Evolutionary conservation across 2,797 vertebrate genomes (phyloP).

Genomic region (Pipistrellus nathusii): DNA sequence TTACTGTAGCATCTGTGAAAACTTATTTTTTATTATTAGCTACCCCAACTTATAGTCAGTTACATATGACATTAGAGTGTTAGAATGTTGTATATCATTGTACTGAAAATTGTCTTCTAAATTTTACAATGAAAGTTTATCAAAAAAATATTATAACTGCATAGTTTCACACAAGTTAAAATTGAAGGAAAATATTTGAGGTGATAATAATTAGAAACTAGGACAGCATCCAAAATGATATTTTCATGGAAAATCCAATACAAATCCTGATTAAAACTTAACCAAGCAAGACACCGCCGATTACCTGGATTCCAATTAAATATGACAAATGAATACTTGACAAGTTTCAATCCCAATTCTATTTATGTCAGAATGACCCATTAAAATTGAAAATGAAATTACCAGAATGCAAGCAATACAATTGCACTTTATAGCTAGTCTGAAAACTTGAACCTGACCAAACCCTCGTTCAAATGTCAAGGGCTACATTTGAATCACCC

Average conservation of each 20-base stretch:
- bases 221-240: slow-evolving; percentile 78
- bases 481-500: slow-evolving; percentile 63
- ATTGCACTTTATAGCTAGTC: slow-evolving; percentile 67
- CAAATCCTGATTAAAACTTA: slow-evolving; percentile 86
- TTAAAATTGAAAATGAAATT: slow-evolving; percentile 84
- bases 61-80: neutral
- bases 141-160: slow-evolving; percentile 68
- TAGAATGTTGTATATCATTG: neutral
- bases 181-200: slow-evolving; percentile 85
- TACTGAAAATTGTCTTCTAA: slow-evolving; percentile 75
- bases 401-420: slow-evolving; percentile 80
- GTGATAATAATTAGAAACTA: slow-evolving; percentile 79
- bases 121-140: slow-evolving; percentile 77
- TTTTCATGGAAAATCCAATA: slow-evolving; percentile 83
- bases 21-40: slow-evolving; percentile 60
- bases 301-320: slow-evolving; percentile 88
- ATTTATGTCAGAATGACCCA: slow-evolving; percentile 85
- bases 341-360: slow-evolving; percentile 86
- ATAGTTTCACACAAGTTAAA: slow-evolving; percentile 77
- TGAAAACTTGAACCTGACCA: slow-evolving; percentile 63
- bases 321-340: slow-evolving; percentile 84
- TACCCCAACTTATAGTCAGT: neutral
- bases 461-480: slow-evolving; percentile 78
- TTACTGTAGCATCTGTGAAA: slow-evolving; percentile 48
- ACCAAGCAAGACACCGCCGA: slow-evolving; percentile 83